phyloP scores from a whole-genome alignment of 2,797 vertebrate species.

The Sebastes itinus region DNA sequence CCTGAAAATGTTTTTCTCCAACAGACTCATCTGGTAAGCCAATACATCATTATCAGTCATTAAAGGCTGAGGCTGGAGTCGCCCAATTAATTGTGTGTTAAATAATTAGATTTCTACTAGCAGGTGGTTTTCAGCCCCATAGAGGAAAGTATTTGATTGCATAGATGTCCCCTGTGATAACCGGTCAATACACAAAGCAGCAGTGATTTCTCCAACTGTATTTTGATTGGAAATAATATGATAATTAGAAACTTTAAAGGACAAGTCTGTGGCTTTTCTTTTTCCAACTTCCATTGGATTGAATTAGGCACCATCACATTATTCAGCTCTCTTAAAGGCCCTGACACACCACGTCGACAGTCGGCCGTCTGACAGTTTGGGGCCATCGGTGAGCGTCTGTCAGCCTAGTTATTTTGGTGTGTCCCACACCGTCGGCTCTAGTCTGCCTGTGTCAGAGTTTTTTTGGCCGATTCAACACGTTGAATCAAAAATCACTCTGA shows the following conservation, averaged over 20 bases:
- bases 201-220: neutral
- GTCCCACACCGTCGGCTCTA: too few species aligned
- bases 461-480: accelerated
- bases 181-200: neutral
- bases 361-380: too few species aligned
- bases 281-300: neutral
- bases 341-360: accelerated
- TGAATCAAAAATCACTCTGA: too few species aligned
- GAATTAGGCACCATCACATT: neutral
- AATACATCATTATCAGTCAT: conserved; percentile 9
- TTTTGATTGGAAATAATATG: neutral
- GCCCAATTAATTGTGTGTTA: conserved; percentile 16
- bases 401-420: too few species aligned
- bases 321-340: too few species aligned
- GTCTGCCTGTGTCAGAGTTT: too few species aligned
- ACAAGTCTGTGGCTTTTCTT: neutral
- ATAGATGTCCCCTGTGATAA: neutral
- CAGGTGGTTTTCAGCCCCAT: conserved; percentile 11
- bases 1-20: neutral
- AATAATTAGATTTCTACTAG: conserved; percentile 28
- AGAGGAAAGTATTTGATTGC: conserved; percentile 3
- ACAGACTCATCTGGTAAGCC: conserved; percentile 16
- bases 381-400: too few species aligned
- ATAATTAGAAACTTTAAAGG: neutral
- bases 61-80: neutral